Base-by-base conservation (phyloP, 2,113 vertebrate species). In the Hemiprocne comata region DNA sequence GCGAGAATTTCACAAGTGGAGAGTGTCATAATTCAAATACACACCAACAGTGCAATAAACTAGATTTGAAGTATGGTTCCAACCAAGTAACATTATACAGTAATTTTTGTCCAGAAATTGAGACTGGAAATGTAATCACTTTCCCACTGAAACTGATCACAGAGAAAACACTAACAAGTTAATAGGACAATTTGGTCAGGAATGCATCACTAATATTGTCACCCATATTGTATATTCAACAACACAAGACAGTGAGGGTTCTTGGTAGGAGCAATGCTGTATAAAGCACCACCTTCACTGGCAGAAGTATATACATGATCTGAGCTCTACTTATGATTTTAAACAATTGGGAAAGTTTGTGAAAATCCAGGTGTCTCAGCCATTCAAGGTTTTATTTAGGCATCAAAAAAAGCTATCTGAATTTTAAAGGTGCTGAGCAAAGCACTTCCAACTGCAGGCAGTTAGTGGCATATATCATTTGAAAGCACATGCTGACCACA, bases 381-480 rank as follows among this genome's bases (percentile, higher is more conserved):
- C 44, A 64, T 60, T 75, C 31, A 34, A 90, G 26, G 13, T 67
- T 84, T 44, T 57, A 77, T 71, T 64, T 78, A 90, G 51, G 5
- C 53, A 85, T 36, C 7, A 55, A 53, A 58, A 82, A 66, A 77
- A 33, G 15, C n/a, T 21, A 70, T 58, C 9, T 74, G 21, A 64
- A 48, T 84, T 90, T 33, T 34, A 55, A 86, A 90, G 0, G 2
- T 75, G 64, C 57, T 67, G 51, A 40, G 16, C 26, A 67, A 91
- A 75, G 53, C 72, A 72, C 24, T 9, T 77, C 57, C 87, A 95
- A 77, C 65, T 90, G 60, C 42, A 92, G 6, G 74, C 38, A 67
- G 24, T 90, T 92, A 95, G 58, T 65, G 66, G 29, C 21, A 85
- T 31, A 61, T 72, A 60, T 67, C 84, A 86, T 90, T 94, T 89